A percentile compares a stretch with the other conserved stretches of the same genome.
Evolutionary conservation across 2,797 vertebrate genomes (phyloP).

Genomic region (Spinus pinus): DNA sequence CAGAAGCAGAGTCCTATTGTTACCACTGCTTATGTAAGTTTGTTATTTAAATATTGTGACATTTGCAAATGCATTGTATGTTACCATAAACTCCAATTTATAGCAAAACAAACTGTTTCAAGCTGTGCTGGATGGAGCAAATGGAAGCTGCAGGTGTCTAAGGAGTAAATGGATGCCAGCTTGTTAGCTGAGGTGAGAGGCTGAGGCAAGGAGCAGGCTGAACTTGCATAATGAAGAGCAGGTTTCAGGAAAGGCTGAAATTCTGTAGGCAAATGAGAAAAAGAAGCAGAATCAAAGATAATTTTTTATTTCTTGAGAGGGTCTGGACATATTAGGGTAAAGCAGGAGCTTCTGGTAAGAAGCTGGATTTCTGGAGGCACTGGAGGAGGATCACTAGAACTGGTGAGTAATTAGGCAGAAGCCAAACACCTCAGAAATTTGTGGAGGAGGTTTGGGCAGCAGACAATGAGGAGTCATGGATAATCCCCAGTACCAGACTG

Average conservation of each 20-base stretch:
- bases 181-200: constrained; percentile 31
- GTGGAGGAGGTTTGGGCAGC: neutral
- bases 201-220: neutral
- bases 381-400: neutral
- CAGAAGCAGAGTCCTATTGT: neutral
- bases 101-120: constrained; percentile 29
- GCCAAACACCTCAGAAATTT: neutral
- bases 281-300: neutral
- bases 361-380: neutral
- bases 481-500: neutral
- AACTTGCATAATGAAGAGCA: neutral
- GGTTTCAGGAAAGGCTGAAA: neutral
- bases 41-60: constrained; percentile 60
- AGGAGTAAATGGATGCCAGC: constrained; percentile 44
- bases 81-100: constrained; percentile 32
- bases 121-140: constrained; percentile 34
- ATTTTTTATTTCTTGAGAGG: neutral
- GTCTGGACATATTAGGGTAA: neutral
- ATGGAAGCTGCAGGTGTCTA: constrained; percentile 40
- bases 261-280: neutral
- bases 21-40: neutral
- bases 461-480: neutral
- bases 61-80: constrained; percentile 25
- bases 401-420: neutral
- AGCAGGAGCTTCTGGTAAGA: neutral